Conservation (phyloP, 2,113 vertebrate genomes). For the Platysternon megacephalum region DNA sequence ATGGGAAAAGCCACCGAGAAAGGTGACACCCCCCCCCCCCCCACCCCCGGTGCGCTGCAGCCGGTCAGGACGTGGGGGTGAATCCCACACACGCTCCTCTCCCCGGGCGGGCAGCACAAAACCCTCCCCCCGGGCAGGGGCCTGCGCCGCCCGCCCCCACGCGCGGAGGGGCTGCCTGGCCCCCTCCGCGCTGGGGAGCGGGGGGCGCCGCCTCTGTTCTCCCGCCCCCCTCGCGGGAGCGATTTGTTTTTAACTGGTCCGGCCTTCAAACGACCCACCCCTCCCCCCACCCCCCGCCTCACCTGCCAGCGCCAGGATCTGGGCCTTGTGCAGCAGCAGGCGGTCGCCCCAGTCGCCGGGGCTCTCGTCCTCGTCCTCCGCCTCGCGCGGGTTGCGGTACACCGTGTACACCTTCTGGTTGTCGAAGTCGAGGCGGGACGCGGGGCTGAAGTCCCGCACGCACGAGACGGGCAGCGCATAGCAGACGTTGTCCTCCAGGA, state of each 20-base stretch:
- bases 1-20: background rate
- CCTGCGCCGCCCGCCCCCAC: background rate
- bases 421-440: slow-evolving; percentile 93
- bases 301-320: slow-evolving; percentile 98
- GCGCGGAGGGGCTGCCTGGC: background rate
- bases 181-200: background rate
- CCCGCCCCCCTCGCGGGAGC: background rate
- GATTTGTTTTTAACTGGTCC: slow-evolving; percentile 64
- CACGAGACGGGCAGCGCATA: slow-evolving; percentile 90
- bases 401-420: slow-evolving; percentile 97
- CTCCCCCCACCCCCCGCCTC: slow-evolving; percentile 59
- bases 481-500: slow-evolving; percentile 96
- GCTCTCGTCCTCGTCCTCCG: slow-evolving; percentile 56
- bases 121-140: background rate
- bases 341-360: slow-evolving; percentile 82
- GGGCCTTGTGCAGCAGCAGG: slow-evolving; percentile 88
- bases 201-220: slow-evolving; percentile 24
- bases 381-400: slow-evolving; percentile 82
- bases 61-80: background rate
- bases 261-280: background rate
- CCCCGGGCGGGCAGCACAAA: too few species aligned
- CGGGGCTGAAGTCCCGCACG: slow-evolving; percentile 92
- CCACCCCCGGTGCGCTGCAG: background rate
- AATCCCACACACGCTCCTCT: background rate
- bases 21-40: background rate